These are phyloP conservation scores for Bovichtus diacanthus DNA, from an alignment of 2,797 vertebrate species.

Conservation along the genomic window DNA sequence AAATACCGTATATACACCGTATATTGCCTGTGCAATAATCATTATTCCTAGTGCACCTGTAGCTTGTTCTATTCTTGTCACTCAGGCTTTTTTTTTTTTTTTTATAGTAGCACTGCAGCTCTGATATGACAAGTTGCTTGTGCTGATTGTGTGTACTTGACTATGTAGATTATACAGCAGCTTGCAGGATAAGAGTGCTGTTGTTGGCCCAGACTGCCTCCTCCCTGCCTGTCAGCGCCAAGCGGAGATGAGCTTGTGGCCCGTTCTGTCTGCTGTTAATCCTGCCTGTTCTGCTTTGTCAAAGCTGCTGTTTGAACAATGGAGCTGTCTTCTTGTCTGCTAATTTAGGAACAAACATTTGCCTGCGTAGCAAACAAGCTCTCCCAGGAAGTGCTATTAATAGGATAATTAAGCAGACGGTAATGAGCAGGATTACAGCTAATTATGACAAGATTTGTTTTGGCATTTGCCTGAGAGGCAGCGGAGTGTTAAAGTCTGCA, in stretches of 20 bases:
- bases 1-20: neutral
- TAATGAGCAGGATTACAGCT: slow-evolving; percentile 99
- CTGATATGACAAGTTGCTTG: slow-evolving; percentile 68
- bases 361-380: slow-evolving; percentile 94
- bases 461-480: slow-evolving; percentile 96
- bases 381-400: slow-evolving; percentile 99
- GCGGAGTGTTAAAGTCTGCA: slow-evolving; percentile 94
- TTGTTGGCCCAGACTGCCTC: slow-evolving; percentile 74
- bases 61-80: slow-evolving; percentile 49
- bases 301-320: slow-evolving; percentile 90
- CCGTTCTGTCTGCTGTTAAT: slow-evolving; percentile 84
- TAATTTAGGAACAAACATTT: slow-evolving; percentile 99
- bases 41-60: slow-evolving; percentile 55
- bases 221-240: slow-evolving; percentile 79
- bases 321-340: slow-evolving; percentile 96
- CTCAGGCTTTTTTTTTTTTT: slow-evolving; percentile 63
- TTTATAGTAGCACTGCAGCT: slow-evolving; percentile 52
- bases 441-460: slow-evolving; percentile 99
- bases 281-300: slow-evolving; percentile 88
- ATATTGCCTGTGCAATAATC: neutral
- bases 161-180: slow-evolving; percentile 78
- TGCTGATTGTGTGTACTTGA: slow-evolving; percentile 76
- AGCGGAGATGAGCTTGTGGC: slow-evolving; percentile 79
- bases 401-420: slow-evolving; percentile 99
- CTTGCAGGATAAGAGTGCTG: slow-evolving; percentile 75